These are phyloP conservation scores for Lemur catta DNA, from an alignment of 2,797 vertebrate species.

Conservation along the genomic window DNA sequence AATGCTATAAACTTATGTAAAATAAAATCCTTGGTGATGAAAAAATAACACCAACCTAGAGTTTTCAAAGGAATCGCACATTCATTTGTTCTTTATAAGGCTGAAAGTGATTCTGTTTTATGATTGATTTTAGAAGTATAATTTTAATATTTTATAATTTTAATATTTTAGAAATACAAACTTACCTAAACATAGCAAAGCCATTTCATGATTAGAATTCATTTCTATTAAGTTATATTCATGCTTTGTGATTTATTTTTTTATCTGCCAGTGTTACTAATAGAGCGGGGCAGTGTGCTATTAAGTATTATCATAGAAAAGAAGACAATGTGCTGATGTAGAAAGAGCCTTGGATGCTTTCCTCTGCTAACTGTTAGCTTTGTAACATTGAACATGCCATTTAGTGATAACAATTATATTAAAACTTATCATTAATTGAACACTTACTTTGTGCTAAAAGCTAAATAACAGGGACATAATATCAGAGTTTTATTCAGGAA, in stretches of 20 bases:
- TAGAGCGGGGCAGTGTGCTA: background rate
- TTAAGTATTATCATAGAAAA: background rate
- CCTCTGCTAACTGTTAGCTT: background rate
- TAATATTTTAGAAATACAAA: conserved; percentile 26
- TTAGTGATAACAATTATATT: background rate
- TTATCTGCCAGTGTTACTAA: background rate
- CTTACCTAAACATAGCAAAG: background rate
- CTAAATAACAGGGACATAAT: conserved; percentile 5
- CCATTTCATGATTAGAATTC: conserved; percentile 16
- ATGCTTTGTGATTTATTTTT: conserved; percentile 12
- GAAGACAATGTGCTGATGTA: background rate
- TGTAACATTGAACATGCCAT: background rate
- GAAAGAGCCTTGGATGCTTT: background rate
- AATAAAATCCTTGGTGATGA: conserved; percentile 17
- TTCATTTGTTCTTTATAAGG: conserved; percentile 31
- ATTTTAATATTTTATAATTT: conserved; percentile 21
- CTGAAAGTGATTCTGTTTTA: background rate
- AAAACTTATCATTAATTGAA: background rate
- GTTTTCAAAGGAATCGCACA: background rate
- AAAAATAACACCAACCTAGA: background rate
- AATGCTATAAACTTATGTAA: background rate
- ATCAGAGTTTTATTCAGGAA: conserved; percentile 12
- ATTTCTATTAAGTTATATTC: background rate
- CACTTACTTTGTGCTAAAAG: conserved; percentile 30
- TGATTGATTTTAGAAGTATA: conserved; percentile 29